A percentile compares a stretch with the other conserved stretches of the same genome.
phyloP scores from a whole-genome alignment of 2,797 vertebrate genomes.

The Xenopus petersii region DNA sequence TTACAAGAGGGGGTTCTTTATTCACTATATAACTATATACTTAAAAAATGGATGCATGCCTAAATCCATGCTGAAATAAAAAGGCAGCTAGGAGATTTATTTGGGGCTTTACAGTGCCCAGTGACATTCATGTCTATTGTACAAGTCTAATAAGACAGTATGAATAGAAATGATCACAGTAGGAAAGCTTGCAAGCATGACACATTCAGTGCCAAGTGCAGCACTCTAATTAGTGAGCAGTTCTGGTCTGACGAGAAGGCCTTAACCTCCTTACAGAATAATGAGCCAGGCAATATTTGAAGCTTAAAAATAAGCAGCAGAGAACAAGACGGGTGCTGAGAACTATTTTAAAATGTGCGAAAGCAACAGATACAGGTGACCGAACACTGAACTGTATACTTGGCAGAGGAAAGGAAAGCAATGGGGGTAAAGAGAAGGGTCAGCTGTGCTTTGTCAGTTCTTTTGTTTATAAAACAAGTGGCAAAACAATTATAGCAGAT shows the following conservation, averaged over 20 bases:
- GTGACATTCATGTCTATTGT: constrained; percentile 38
- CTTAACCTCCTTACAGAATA: constrained; percentile 66
- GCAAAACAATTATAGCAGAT: constrained; percentile 53
- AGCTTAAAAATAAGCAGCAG: constrained; percentile 56
- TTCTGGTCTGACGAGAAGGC: constrained; percentile 65
- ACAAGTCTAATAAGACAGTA: constrained; percentile 53
- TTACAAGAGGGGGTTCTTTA: too few relatives aligned
- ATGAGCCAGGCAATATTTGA: constrained; percentile 68
- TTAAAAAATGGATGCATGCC: too few relatives aligned
- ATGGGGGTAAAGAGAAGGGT: constrained; percentile 45
- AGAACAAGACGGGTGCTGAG: constrained; percentile 58
- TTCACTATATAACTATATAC: too few relatives aligned
- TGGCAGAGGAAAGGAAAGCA: constrained; percentile 58
- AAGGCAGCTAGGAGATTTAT: background rate
- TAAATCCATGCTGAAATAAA: background rate
- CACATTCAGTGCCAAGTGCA: constrained; percentile 66
- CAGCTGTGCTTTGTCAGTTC: constrained; percentile 54
- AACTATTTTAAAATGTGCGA: constrained; percentile 60
- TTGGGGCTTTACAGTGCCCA: constrained; percentile 11
- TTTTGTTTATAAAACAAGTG: constrained; percentile 60
- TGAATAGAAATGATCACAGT: constrained; percentile 59
- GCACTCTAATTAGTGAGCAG: constrained; percentile 67
- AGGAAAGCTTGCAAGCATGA: constrained; percentile 60
- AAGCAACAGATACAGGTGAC: constrained; percentile 67
- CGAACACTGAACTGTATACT: constrained; percentile 66